These are phyloP conservation scores for Urosaurus nigricauda DNA, from an alignment of 2,797 vertebrate genomes.

Conservation along the genomic window DNA sequence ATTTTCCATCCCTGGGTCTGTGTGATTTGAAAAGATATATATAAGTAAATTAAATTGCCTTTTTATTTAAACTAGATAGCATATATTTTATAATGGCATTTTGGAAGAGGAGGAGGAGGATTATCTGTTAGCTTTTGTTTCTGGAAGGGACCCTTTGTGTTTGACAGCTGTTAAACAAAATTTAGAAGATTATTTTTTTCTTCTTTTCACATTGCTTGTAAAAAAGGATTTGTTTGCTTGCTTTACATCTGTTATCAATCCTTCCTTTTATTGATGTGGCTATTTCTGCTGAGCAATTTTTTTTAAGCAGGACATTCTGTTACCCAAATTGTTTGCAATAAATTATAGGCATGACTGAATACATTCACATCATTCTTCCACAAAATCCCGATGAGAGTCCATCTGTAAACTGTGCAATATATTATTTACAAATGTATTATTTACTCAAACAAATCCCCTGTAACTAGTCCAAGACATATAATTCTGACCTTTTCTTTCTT, in stretches of 20 bases:
- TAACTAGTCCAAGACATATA: constrained; percentile 58
- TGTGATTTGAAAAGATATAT: background rate
- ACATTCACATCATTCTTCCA: constrained; percentile 58
- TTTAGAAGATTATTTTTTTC: background rate
- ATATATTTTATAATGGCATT: background rate
- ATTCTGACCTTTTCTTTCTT: constrained; percentile 54
- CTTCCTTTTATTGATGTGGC: constrained; percentile 35
- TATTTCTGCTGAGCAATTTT: constrained; percentile 37
- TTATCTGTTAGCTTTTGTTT: background rate
- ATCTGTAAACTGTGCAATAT: constrained; percentile 58
- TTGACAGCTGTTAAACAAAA: background rate
- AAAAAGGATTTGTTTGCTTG: background rate
- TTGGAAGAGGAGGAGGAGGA: too few relatives aligned
- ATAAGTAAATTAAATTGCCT: background rate
- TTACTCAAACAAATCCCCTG: constrained; percentile 62
- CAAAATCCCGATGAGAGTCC: constrained; percentile 57
- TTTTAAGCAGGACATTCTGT: constrained; percentile 10
- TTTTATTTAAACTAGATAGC: background rate
- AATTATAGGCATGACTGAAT: constrained; percentile 45
- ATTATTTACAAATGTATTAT: constrained; percentile 48
- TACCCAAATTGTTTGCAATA: constrained; percentile 25
- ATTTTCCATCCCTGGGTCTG: constrained; percentile 40
- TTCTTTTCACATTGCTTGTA: too few relatives aligned
- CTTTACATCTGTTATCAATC: background rate
- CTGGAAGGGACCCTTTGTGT: background rate